Evolutionary conservation across 2,113 vertebrate genomes (phyloP).

Genomic region (Gorsachius goisagi): DNA sequence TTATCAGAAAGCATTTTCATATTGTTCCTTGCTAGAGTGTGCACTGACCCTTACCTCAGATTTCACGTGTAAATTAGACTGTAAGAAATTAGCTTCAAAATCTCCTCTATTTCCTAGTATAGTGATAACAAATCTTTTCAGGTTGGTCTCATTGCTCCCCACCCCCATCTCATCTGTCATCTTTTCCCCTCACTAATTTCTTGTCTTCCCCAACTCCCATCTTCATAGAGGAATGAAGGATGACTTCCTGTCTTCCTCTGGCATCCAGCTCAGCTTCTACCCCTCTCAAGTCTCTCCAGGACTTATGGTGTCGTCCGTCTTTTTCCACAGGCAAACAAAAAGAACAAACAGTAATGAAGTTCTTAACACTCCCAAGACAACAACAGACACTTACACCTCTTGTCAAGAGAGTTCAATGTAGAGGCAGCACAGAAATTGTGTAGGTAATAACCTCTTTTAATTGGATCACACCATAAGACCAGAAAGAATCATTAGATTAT

Average conservation of each 20-base stretch:
- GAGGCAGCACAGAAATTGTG: background rate
- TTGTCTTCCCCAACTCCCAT: background rate
- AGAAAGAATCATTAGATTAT: background rate
- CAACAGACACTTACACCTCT: background rate
- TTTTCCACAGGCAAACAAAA: background rate
- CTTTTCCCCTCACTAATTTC: background rate
- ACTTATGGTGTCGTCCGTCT: rapidly evolving
- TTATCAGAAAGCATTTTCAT: background rate
- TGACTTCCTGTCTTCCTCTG: background rate
- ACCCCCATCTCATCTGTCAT: background rate
- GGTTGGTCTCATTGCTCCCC: background rate
- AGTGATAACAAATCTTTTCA: background rate
- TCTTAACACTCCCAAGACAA: slow-evolving; percentile 44
- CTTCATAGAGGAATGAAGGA: background rate
- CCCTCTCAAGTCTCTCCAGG: background rate
- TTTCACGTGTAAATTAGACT: background rate
- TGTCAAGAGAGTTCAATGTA: slow-evolving; percentile 14
- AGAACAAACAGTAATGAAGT: background rate
- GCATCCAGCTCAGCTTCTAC: background rate
- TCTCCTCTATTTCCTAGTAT: background rate
- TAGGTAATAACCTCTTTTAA: slow-evolving; percentile 18
- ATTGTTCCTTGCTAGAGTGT: background rate
- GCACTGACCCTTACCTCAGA: background rate
- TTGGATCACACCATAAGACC: background rate
- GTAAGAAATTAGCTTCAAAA: background rate